Percentiles rank a stretch among this genome's conserved stretches.
phyloP scores from a whole-genome alignment of 2,888 invertebrate species.

The Lasioglossum figueresi region DNA sequence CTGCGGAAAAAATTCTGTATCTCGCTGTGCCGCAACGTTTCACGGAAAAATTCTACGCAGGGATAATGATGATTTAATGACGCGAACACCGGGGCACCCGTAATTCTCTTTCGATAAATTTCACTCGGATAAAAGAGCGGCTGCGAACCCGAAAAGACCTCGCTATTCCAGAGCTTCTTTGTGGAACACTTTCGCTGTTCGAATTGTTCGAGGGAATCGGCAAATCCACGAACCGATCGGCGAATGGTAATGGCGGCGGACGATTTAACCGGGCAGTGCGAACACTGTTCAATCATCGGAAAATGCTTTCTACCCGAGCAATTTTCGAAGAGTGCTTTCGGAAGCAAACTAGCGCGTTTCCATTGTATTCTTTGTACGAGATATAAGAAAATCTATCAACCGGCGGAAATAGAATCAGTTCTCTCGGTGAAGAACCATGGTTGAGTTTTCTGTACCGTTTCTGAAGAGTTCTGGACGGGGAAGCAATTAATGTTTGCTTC shows the following conservation, averaged over 20 bases:
- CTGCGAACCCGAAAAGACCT: neutral
- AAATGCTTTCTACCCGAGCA: neutral
- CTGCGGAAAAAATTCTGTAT: constrained; percentile 25
- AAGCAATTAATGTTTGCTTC: neutral
- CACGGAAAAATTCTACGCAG: constrained; percentile 26
- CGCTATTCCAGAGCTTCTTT: constrained; percentile 17
- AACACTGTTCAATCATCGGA: neutral
- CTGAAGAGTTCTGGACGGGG: neutral
- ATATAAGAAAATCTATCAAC: neutral
- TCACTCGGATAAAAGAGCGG: constrained; percentile 27
- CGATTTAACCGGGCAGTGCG: neutral
- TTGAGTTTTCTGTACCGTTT: neutral
- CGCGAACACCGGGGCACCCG: neutral
- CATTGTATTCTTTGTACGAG: neutral
- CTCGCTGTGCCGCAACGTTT: constrained; percentile 21
- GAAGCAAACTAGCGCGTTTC: neutral
- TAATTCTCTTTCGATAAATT: constrained; percentile 29
- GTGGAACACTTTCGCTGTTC: constrained; percentile 26
- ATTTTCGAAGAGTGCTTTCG: neutral
- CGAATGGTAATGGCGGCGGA: neutral
- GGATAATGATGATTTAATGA: constrained; percentile 29
- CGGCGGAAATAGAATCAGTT: neutral
- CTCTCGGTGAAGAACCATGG: neutral
- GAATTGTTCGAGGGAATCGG: neutral
- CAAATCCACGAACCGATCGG: neutral